phyloP scores from a whole-genome alignment of 2,113 vertebrate genomes.

The Chinchilla lanigera region DNA sequence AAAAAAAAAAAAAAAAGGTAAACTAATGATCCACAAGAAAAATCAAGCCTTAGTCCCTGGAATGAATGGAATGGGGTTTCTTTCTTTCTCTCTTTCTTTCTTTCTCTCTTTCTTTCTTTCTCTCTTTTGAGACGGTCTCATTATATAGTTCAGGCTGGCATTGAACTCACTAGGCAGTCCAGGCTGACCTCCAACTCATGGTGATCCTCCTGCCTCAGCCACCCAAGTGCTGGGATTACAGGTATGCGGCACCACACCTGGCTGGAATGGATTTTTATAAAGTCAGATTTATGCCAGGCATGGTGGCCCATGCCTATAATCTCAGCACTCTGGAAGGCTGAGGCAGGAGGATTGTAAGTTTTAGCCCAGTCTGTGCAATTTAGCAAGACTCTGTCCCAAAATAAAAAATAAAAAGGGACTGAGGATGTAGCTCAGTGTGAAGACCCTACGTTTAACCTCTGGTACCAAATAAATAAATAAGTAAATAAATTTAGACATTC shows the following conservation, averaged over 20 bases:
- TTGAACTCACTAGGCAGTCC: background rate
- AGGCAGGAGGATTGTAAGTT: background rate
- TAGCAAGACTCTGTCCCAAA: background rate
- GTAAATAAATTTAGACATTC: conserved; percentile 16
- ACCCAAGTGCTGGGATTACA: background rate
- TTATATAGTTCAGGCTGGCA: background rate
- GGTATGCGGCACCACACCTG: background rate
- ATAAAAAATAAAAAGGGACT: background rate
- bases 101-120: too few relatives aligned
- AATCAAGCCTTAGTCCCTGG: background rate
- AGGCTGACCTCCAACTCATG: background rate
- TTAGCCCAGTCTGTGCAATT: background rate
- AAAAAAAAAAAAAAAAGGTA: too few relatives aligned
- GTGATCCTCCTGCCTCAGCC: background rate
- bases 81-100: too few relatives aligned
- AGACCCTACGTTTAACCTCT: background rate
- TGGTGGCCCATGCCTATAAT: background rate
- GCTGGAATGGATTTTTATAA: background rate
- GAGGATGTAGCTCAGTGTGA: background rate
- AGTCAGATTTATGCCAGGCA: background rate
- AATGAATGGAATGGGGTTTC: too few relatives aligned
- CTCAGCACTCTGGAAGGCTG: background rate
- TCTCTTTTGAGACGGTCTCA: too few relatives aligned
- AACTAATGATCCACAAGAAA: background rate
- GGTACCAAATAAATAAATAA: too few relatives aligned